A percentile compares a stretch with the other conserved stretches of the same genome.
Conservation (phyloP, 1,140 invertebrate species). For the Eufriesea mexicana region DNA sequence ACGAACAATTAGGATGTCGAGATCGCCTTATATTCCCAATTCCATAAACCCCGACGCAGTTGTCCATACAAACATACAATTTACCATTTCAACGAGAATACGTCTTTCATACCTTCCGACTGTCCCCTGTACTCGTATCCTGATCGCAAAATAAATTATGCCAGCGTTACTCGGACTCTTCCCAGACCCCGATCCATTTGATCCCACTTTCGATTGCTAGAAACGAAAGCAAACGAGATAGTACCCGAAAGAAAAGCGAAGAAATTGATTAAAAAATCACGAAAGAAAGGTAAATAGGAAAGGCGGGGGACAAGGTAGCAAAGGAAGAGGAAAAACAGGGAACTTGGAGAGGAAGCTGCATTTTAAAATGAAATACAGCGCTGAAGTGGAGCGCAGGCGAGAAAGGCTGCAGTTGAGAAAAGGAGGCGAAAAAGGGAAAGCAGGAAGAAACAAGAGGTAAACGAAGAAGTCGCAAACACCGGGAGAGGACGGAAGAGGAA, state of each 20-base stretch:
- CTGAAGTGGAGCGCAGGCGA: neutral
- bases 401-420: no score
- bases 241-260: no score
- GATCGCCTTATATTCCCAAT: no score
- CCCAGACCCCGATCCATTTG: no score
- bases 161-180: no score
- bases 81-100: constrained; percentile 4
- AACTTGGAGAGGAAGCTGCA: neutral
- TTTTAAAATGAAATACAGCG: constrained; percentile 5
- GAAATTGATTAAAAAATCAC: no score
- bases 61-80: neutral
- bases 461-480: neutral
- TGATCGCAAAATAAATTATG: no score
- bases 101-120: neutral
- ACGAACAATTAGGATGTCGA: no score
- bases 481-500: constrained; percentile 31
- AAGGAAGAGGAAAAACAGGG: no score
- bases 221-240: neutral
- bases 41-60: neutral
- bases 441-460: neutral
- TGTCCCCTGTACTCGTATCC: constrained; percentile 8
- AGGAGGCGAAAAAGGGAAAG: neutral
- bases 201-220: neutral
- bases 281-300: neutral
- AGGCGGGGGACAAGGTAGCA: neutral